Base-by-base conservation (phyloP, 2,113 vertebrate species). In the Tetrao urogallus region DNA sequence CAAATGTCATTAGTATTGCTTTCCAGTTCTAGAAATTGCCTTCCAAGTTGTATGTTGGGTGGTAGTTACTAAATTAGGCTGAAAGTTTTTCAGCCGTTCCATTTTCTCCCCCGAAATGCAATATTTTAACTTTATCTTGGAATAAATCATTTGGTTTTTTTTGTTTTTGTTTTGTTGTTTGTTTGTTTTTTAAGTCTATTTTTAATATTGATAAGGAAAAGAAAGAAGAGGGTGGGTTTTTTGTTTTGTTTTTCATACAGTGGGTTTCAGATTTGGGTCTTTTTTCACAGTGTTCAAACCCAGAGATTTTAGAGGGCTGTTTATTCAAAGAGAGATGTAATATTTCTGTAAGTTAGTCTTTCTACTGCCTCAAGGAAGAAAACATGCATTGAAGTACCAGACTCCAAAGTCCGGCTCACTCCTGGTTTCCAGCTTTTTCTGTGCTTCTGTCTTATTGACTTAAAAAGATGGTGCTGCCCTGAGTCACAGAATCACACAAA, bases 31-130 rank as follows among this genome's bases (percentile, higher is more conserved):
- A 85, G 28, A 91, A 89, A 94, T 64, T 82, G 60, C 78, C 72
- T 94, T 93, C 95, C 91, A 95, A 95, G 71, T 93, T 60, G 4
- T 79, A 79, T 93, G 71, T 92, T 82, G 89, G 91, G 13, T 77
- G 42, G 34, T 74, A 87, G 71, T 85, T 95, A 60, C 78, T 92
- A 94, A 94, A 95, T 89, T 76, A 87, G 91, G 81, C 58, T 89
- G 60, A 87, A 85, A 93, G 71, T 85, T 90, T 95, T 91, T 81
- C 67, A 92, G 92, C 78, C 70, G 65, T 69, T 82, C 90, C 94
- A 92, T 93, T 95, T 87, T 86, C 67, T 73, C 42, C 36, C 12
- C 57, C 86, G 60, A 88, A 82, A 64, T 7, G 76, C 24, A 82
- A 52, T 61, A 69, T 72, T 88, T 93, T 92, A 82, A 85, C 94